Conservation (phyloP, 2,888 invertebrate genomes). For the Himalopsyche japonica region DNA sequence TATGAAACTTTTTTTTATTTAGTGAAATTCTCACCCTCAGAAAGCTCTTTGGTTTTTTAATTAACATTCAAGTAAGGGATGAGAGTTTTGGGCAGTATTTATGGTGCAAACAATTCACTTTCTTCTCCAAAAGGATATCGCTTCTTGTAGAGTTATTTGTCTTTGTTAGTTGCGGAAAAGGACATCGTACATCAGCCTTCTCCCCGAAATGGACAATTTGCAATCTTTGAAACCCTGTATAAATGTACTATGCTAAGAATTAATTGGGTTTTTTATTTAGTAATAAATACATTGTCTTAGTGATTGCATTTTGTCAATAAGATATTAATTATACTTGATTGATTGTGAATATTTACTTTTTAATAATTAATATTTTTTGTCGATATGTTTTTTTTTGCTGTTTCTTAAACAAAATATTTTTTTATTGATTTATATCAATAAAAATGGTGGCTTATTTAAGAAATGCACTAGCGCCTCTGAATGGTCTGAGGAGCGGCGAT, state of each 20-base stretch:
- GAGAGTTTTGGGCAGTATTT: neutral
- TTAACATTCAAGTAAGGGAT: neutral
- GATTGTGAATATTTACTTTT: too few relatives aligned
- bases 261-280: neutral
- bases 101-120: neutral
- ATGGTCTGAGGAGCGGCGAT: too few relatives aligned
- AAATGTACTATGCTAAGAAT: neutral
- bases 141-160: neutral
- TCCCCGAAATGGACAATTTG: neutral
- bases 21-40: neutral
- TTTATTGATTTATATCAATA: too few relatives aligned
- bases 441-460: too few relatives aligned
- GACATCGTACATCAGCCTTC: neutral
- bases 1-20: neutral
- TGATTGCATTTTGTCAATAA: too few relatives aligned
- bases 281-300: too few relatives aligned
- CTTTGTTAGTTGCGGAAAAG: constrained; percentile 1
- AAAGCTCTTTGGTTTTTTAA: neutral
- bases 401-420: too few relatives aligned
- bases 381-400: too few relatives aligned
- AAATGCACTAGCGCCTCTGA: too few relatives aligned
- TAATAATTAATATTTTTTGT: too few relatives aligned
- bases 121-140: neutral
- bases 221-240: neutral
- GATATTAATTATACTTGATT: too few relatives aligned